Conservation (phyloP, 2,888 invertebrate species). For the Agrotis clavis region DNA sequence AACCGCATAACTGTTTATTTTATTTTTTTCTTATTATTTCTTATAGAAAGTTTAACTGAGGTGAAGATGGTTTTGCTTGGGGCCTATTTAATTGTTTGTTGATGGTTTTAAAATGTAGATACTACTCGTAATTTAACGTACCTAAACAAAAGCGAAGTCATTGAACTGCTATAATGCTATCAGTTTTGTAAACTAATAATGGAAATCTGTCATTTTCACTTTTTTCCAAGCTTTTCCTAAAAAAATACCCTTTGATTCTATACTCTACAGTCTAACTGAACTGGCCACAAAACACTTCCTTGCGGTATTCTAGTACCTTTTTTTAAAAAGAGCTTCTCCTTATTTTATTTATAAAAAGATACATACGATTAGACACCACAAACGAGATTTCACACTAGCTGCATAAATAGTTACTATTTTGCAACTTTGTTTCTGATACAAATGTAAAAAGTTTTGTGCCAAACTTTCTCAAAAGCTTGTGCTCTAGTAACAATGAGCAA, state of each 20-base stretch:
- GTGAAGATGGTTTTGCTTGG: slow-evolving; percentile 34
- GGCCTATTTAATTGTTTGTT: slow-evolving; percentile 11
- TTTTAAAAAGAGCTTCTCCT: background rate
- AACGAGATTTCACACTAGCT: background rate
- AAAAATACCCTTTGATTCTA: background rate
- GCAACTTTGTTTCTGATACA: background rate
- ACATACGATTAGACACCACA: background rate
- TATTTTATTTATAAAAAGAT: background rate
- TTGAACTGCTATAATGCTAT: too few relatives aligned
- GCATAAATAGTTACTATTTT: background rate
- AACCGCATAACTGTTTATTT: slow-evolving; percentile 58
- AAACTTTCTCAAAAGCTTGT: slow-evolving; percentile 11
- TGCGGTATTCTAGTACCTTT: background rate
- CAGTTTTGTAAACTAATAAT: too few relatives aligned
- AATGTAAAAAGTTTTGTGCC: background rate
- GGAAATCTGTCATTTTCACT: background rate
- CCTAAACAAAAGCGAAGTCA: background rate
- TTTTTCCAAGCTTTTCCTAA: background rate
- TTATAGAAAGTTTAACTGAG: slow-evolving; percentile 45
- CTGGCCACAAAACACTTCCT: slow-evolving; percentile 6
- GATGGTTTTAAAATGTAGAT: background rate
- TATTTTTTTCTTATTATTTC: slow-evolving; percentile 44
- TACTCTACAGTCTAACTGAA: background rate
- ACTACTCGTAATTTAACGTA: background rate
- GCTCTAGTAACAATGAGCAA: background rate